A percentile compares a stretch with the other conserved stretches of the same genome.
Evolutionary conservation across 2,113 vertebrate species (phyloP).

Genomic region (Thamnaconus septentrionalis): DNA sequence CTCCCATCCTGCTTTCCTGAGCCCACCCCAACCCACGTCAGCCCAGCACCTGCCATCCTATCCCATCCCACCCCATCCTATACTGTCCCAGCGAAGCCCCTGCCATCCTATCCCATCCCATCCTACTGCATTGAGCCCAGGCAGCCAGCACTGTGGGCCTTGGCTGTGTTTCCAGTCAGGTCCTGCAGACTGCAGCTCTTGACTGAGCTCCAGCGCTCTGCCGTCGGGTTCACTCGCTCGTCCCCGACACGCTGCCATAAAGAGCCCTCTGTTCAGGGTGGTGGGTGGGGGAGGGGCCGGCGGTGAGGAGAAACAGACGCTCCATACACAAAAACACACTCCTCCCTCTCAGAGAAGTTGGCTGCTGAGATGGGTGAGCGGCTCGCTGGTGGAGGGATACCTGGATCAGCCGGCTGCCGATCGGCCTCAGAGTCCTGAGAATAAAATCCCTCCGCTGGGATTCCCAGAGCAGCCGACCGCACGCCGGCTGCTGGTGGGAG

Average conservation of each 20-base stretch:
- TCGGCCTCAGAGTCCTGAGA: neutral
- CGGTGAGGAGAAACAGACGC: slow-evolving; percentile 90
- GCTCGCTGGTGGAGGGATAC: slow-evolving; percentile 35
- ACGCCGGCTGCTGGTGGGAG: too few relatives aligned
- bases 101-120: too few relatives aligned
- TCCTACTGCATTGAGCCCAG: too few relatives aligned
- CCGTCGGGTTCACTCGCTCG: slow-evolving; percentile 74
- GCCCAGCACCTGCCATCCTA: too few relatives aligned
- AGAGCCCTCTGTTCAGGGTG: slow-evolving; percentile 91
- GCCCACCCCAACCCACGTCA: too few relatives aligned
- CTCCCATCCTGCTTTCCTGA: too few relatives aligned
- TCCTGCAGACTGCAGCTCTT: slow-evolving; percentile 79
- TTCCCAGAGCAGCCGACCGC: too few relatives aligned
- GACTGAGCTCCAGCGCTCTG: slow-evolving; percentile 79
- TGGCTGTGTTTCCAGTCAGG: slow-evolving; percentile 81
- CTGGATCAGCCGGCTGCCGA: slow-evolving; percentile 45
- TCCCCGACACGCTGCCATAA: slow-evolving; percentile 79
- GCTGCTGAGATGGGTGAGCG: slow-evolving; percentile 53
- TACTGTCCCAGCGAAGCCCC: too few relatives aligned
- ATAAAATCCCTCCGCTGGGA: slow-evolving; percentile 1
- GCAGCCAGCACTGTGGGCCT: slow-evolving; percentile 56
- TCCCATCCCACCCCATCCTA: too few relatives aligned
- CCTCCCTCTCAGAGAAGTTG: slow-evolving; percentile 37
- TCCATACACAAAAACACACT: slow-evolving; percentile 76
- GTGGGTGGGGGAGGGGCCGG: slow-evolving; percentile 53